Evolutionary conservation across 1,140 invertebrate genomes (phyloP).

Genomic region (Trissolcus basalis): DNA sequence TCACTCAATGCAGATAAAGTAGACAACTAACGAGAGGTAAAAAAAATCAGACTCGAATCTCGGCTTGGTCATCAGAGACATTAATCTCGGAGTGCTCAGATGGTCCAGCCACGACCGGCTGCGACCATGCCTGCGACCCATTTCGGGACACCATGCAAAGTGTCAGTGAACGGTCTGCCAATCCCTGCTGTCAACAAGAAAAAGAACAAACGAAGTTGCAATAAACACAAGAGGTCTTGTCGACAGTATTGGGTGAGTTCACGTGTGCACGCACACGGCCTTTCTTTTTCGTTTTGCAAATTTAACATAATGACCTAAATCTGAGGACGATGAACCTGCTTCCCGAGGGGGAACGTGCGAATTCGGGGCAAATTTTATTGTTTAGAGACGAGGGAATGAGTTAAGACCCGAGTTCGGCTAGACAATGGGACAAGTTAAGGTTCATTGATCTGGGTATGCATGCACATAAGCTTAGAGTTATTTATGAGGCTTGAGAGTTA

Average conservation of each 20-base stretch:
- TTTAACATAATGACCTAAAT: conserved; percentile 30
- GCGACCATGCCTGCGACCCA: conserved; percentile 42
- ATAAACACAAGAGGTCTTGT: conserved; percentile 38
- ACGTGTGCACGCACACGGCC: no score
- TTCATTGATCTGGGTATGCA: no score
- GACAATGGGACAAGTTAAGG: no score
- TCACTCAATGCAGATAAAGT: conserved; percentile 15
- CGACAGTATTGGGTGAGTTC: conserved; percentile 42
- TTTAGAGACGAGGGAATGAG: no score
- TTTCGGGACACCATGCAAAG: conserved; percentile 36
- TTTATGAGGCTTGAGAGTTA: no score
- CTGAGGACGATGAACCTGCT: conserved; percentile 30
- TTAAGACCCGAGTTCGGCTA: no score
- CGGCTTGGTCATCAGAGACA: background rate
- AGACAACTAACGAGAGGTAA: background rate
- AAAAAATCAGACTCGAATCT: background rate
- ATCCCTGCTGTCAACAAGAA: conserved; percentile 30
- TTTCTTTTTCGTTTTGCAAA: background rate
- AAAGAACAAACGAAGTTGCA: conserved; percentile 40
- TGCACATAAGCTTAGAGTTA: no score
- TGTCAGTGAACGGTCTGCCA: conserved; percentile 16
- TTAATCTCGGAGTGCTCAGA: background rate
- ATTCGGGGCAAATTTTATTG: no score
- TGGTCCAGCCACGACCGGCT: background rate
- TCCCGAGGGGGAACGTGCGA: no score